A percentile compares a stretch with the other conserved stretches of the same genome.
These are phyloP conservation scores for Peromyscus polionotus DNA, from an alignment of 2,113 vertebrate genomes.

Conservation along the genomic window DNA sequence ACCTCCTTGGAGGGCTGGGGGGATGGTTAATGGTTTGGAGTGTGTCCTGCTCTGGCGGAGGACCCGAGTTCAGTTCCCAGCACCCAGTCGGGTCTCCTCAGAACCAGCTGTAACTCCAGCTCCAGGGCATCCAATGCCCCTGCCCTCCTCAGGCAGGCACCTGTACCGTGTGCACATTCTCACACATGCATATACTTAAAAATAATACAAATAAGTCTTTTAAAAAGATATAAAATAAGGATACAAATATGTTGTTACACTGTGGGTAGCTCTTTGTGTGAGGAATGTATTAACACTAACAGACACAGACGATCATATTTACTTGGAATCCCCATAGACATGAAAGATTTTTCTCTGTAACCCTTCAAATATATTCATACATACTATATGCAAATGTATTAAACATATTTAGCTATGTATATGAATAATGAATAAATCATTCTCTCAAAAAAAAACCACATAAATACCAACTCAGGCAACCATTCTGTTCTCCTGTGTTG, in stretches of 20 bases:
- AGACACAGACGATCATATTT: background rate
- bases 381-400: background rate
- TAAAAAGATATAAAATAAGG: background rate
- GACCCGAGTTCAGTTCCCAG: background rate
- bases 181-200: background rate
- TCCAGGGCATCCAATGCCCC: background rate
- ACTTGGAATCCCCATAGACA: background rate
- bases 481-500: background rate
- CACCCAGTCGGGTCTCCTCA: background rate
- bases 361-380: background rate
- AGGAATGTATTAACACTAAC: background rate
- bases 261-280: background rate
- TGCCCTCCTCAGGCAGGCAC: background rate
- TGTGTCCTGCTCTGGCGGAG: background rate
- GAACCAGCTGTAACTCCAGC: background rate
- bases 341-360: background rate
- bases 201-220: background rate
- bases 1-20: too few relatives aligned
- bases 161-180: accelerated
- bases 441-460: background rate
- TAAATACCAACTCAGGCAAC: background rate
- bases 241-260: background rate
- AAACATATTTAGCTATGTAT: background rate
- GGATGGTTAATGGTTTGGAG: too few relatives aligned
- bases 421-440: background rate